A percentile compares a stretch with the other conserved stretches of the same genome.
Conservation (phyloP, 2,888 invertebrate species). For the Eupeodes latifasciatus region DNA sequence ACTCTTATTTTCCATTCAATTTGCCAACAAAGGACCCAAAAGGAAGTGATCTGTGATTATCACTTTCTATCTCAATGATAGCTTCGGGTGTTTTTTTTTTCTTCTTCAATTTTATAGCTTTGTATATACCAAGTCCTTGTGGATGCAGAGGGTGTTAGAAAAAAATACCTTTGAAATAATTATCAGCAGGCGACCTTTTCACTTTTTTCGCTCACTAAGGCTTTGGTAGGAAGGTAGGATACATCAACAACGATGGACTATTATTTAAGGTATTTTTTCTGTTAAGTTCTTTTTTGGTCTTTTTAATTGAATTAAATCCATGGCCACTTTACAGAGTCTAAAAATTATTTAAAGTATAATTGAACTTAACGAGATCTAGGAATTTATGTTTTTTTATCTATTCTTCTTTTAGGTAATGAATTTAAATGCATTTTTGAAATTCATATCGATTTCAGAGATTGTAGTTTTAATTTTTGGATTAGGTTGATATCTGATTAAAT, state of each 20-base stretch:
- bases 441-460: conserved; percentile 30
- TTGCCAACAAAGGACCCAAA: conserved; percentile 61
- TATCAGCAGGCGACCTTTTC: conserved; percentile 55
- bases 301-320: conserved; percentile 71
- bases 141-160: conserved; percentile 27
- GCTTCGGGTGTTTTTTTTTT: conserved; percentile 46
- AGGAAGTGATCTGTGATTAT: conserved; percentile 71
- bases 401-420: conserved; percentile 43
- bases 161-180: conserved; percentile 73
- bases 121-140: conserved; percentile 17
- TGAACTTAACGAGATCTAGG: conserved; percentile 57
- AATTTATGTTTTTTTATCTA: conserved; percentile 28
- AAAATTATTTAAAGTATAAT: conserved; percentile 54
- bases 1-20: conserved; percentile 66
- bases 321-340: conserved; percentile 43
- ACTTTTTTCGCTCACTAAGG: not conserved
- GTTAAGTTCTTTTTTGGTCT: not conserved
- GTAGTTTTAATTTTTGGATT: too few species aligned
- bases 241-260: conserved; percentile 18
- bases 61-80: conserved; percentile 56
- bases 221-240: not conserved
- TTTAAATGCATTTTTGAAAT: conserved; percentile 55
- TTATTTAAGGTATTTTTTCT: conserved; percentile 36
- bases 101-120: conserved; percentile 59
- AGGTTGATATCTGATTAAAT: too few species aligned